Conservation (phyloP, 2,113 vertebrate species). For the Hipposideros armiger region DNA sequence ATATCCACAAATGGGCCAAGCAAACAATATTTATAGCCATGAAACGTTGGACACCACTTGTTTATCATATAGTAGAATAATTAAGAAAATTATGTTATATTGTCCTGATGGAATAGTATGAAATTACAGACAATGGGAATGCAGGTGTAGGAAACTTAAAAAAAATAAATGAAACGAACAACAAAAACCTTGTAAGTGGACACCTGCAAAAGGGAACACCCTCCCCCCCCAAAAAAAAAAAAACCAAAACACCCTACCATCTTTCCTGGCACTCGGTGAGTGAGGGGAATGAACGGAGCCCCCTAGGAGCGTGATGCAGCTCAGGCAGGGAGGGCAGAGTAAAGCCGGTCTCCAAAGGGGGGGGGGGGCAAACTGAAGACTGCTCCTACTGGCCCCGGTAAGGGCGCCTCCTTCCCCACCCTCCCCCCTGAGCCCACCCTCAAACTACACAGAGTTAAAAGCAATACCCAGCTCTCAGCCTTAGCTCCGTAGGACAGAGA, state of each 20-base stretch:
- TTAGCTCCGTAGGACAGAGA: background rate
- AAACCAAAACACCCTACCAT: background rate
- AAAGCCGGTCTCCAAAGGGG: background rate
- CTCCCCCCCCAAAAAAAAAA: no score
- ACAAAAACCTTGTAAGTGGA: background rate
- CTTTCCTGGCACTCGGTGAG: rapidly evolving
- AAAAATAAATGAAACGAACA: background rate
- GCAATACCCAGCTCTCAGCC: background rate
- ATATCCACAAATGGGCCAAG: no score
- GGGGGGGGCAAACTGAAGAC: background rate
- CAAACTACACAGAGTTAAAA: background rate
- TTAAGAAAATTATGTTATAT: background rate
- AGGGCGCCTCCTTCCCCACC: background rate
- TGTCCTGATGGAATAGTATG: background rate
- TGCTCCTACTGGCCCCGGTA: no score
- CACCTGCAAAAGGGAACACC: background rate
- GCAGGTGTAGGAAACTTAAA: background rate
- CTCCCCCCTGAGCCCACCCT: background rate
- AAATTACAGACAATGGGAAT: background rate
- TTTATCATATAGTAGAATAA: background rate
- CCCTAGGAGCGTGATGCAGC: background rate
- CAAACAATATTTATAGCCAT: background rate
- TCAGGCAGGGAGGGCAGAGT: background rate
- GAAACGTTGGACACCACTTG: background rate
- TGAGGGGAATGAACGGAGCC: background rate